These are phyloP conservation scores for Parazoanthus darwini DNA, from an alignment of 92 coral and sea anemone genomes.

Conservation along the genomic window DNA sequence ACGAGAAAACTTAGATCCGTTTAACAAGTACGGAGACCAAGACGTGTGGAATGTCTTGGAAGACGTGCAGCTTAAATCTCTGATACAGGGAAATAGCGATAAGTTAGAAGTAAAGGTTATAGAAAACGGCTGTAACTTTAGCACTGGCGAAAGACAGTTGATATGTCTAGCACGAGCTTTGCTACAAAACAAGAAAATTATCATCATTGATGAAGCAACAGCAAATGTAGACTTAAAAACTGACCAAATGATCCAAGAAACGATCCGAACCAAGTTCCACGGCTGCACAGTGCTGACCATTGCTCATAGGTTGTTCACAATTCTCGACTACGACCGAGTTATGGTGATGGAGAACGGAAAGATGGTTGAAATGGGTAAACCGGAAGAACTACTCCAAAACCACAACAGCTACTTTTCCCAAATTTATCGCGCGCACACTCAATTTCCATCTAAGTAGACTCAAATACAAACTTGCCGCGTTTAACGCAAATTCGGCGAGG, in stretches of 20 bases:
- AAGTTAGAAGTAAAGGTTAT: neutral
- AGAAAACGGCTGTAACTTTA: constrained; percentile 32
- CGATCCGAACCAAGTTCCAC: constrained; percentile 29
- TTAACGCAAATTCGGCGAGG: too few species aligned
- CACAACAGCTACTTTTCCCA: constrained; percentile 15
- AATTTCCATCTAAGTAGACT: neutral
- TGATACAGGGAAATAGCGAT: constrained; percentile 6
- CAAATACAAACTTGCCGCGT: neutral
- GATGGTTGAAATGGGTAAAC: constrained; percentile 1
- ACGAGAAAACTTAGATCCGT: constrained; percentile 28
- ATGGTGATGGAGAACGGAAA: constrained; percentile 29
- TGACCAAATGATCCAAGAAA: constrained; percentile 18
- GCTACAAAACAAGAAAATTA: constrained; percentile 21
- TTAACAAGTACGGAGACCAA: constrained; percentile 15
- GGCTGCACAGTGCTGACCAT: constrained; percentile 17
- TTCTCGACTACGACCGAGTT: constrained; percentile 17
- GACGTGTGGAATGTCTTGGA: constrained; percentile 19
- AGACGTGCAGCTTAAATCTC: constrained; percentile 23
- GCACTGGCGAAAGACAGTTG: constrained; percentile 29
- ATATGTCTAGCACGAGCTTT: constrained; percentile 25
- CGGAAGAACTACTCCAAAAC: constrained; percentile 13
- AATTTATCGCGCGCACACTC: neutral
- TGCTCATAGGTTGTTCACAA: constrained; percentile 19
- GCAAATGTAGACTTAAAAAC: constrained; percentile 21
- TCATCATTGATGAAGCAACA: constrained; percentile 27